These are phyloP conservation scores for Amphibalanus amphitrite DNA, from an alignment of 1,140 invertebrate genomes.

Conservation along the genomic window DNA sequence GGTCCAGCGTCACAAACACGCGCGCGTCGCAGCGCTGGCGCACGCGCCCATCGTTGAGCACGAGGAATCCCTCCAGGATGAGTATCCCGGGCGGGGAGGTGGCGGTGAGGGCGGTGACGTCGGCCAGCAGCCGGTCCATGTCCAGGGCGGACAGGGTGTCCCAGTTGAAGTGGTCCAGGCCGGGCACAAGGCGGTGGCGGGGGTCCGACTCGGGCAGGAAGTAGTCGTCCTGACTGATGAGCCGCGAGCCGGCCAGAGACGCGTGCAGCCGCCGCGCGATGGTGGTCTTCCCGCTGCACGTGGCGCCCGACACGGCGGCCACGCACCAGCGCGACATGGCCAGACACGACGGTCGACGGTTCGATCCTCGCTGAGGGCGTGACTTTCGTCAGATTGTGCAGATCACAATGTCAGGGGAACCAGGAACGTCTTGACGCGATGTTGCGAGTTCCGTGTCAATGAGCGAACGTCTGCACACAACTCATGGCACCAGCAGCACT, in stretches of 20 bases:
- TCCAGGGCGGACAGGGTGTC: constrained; percentile 52
- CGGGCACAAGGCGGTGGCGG: constrained; percentile 40
- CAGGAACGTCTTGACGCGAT: too few species aligned
- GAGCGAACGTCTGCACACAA: too few species aligned
- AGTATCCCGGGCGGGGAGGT: constrained; percentile 27
- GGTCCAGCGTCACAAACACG: constrained; percentile 49
- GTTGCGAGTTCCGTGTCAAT: too few species aligned
- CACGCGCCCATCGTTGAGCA: constrained; percentile 47
- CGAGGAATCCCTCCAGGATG: constrained; percentile 55
- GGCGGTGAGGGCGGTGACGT: constrained; percentile 26
- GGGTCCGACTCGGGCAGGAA: constrained; percentile 48
- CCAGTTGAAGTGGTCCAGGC: constrained; percentile 57
- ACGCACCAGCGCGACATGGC: constrained; percentile 39
- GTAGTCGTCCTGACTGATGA: constrained; percentile 58
- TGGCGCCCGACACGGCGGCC: constrained; percentile 54
- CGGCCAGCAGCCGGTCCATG: constrained; percentile 47
- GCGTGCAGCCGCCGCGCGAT: constrained; percentile 30
- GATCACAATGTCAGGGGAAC: too few species aligned
- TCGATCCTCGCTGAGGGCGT: too few species aligned
- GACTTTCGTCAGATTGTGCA: too few species aligned
- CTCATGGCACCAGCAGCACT: too few species aligned
- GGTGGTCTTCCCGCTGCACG: constrained; percentile 63
- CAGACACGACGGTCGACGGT: background rate
- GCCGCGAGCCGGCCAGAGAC: constrained; percentile 32
- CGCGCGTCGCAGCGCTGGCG: constrained; percentile 45